Base-by-base conservation (phyloP, 2,888 invertebrate species). In the Ophraella communa region DNA sequence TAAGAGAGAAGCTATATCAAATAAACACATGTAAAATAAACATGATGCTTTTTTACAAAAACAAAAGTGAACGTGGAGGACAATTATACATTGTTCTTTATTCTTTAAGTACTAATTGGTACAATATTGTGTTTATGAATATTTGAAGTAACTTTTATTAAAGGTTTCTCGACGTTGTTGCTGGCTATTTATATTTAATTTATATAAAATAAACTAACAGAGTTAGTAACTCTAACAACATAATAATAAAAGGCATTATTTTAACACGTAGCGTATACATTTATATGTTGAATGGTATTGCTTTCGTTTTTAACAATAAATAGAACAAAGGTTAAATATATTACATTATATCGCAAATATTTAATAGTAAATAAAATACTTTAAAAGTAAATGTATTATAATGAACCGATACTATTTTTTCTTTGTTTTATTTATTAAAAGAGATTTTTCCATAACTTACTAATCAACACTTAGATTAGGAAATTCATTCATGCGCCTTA, bases 211-310 rank as follows among this genome's bases (percentile, higher is more conserved):
- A 35, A 35, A 35, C 14, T 4, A 35, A 35, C 30, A 8, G 30
- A 30, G 30, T 10, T 30, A 10, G n/a, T 30, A 30, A 10, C 30
- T 30, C 11, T 30, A 30, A 30, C 30, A 30, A 7, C 3, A 35
- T n/a, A 30, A 27, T 14, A 30, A 30, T 11, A 21, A 7, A 7
- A 23, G 14, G 14, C 23, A 11, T 17, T 42, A 17, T 23, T 14
- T 18, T 35, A 8, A n/a, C 20, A 24, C 18, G 3, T 14, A 3
- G 11, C 18, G 47, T 39, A 7, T 39, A n/a, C n/a, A 39, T 53
- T 65, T 53, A 57, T 65, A 65, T 65, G 67, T 65, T 60, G 39
- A 67, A 65, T 67, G 67, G 56, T 67, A 65, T 65, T 60, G 61
- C 60, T 67, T 67, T 39, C 42, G 33, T 39, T 39, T 39, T 39